Conservation (phyloP, 2,113 vertebrate genomes). For the Laterallus jamaicensis region DNA sequence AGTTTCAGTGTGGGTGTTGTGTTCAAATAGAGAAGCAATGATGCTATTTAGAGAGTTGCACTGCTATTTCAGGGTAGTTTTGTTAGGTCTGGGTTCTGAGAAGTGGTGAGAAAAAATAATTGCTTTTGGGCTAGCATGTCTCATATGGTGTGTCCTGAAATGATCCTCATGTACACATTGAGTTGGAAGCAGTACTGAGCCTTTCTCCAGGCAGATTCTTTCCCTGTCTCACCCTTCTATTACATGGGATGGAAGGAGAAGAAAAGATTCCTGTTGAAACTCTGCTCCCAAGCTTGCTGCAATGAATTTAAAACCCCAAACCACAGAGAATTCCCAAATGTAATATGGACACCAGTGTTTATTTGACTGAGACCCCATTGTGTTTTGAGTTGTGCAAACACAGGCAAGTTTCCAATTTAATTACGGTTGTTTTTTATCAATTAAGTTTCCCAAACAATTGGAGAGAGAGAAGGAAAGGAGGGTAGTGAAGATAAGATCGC, state of each 20-base stretch:
- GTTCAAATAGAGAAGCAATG: conserved; percentile 15
- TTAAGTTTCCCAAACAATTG: conserved; percentile 14
- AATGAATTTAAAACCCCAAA: conserved; percentile 39
- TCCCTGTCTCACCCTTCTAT: neutral
- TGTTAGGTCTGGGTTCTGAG: conserved; percentile 33
- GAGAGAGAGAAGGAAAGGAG: neutral
- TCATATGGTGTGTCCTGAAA: conserved; percentile 31
- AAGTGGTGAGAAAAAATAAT: conserved; percentile 44
- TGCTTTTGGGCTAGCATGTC: conserved; percentile 8
- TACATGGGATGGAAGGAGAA: conserved; percentile 4
- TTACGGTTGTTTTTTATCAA: neutral
- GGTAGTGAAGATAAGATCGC: conserved; percentile 11
- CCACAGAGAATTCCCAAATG: conserved; percentile 41
- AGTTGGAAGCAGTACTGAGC: conserved; percentile 10
- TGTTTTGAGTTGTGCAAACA: conserved; percentile 42
- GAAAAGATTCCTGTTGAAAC: conserved; percentile 7
- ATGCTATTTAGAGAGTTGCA: conserved; percentile 14
- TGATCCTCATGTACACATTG: conserved; percentile 17
- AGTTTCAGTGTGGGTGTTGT: conserved; percentile 25
- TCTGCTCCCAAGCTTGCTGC: conserved; percentile 9
- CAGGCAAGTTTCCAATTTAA: conserved; percentile 17
- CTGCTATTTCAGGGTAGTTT: conserved; percentile 50
- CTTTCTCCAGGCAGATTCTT: neutral
- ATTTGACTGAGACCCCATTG: conserved; percentile 50
- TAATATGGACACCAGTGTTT: conserved; percentile 29